Base-by-base conservation (phyloP, 2,888 invertebrate species). In the Exocentrus adspersus region DNA sequence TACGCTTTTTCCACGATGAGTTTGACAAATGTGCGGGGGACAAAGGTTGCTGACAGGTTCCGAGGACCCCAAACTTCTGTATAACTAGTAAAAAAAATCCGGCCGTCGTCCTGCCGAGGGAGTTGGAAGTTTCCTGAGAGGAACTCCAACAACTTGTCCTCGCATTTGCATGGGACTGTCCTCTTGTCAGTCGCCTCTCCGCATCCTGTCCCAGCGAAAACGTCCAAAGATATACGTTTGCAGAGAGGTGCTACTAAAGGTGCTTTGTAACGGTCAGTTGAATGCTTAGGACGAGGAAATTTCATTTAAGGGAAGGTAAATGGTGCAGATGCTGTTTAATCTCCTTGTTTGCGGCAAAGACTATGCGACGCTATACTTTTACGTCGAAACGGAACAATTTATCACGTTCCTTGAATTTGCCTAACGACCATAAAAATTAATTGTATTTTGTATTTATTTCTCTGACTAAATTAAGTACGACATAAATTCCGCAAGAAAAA, bases 11-110 rank as follows among this genome's bases (percentile, higher is more conserved):
- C 37, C n/a, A n/a, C 48, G 28, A 19, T 41, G 12, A 45, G 43
- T 30, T 42, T 30, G 54, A 56, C 41, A 56, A 56, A 56, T 56
- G 20, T 45, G 20, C 54, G 17, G 30, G 14, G 43, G 21, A 43
- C 54, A 45, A 43, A 56, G 54, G 54, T 43, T 56, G 42, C 21
- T 56, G 54, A 43, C 54, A 43, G 54, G 43, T 56, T 45, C 43
- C 43, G 16, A 45, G 54, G 28, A 45, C 37, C 43, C 43, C n/a
- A 53, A 12, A 53, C 43, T 43, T 56, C 37, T 43, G 43, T 28
- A 45, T 12, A 45, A 43, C 43, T 56, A 16, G 32, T 17, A 17
- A 56, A 56, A 54, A 56, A 56, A 43, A 5, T 17, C 16, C 28
- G 30, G 30, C n/a, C n/a, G n/a, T n/a, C n/a, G 54, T 45, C 54